Percentiles rank a stretch among this genome's conserved stretches.
Conservation (phyloP, 2,797 vertebrate genomes). For the Pelodytes ibericus region DNA sequence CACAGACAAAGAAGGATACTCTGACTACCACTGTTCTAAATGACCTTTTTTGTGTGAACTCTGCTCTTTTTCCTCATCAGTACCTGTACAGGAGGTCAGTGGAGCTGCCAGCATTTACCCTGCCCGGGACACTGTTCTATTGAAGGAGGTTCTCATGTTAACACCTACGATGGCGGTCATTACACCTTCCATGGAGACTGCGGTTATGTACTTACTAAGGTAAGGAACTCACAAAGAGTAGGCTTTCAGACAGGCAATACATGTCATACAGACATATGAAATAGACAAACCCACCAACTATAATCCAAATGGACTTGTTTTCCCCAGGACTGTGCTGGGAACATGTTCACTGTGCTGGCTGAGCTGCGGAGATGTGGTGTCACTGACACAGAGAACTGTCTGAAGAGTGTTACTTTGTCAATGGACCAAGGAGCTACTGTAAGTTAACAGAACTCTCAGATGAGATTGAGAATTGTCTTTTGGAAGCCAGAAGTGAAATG, state of each 20-base stretch:
- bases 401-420: constrained; percentile 70
- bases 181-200: constrained; percentile 78
- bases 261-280: too few relatives aligned
- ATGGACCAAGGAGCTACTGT: constrained; percentile 65
- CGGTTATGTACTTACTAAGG: constrained; percentile 76
- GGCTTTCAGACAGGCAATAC: too few relatives aligned
- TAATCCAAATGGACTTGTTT: not conserved
- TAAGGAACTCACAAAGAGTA: not conserved
- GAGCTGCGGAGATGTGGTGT: constrained; percentile 74
- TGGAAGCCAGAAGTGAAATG: not conserved
- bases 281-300: too few relatives aligned
- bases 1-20: too few relatives aligned
- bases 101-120: constrained; percentile 66
- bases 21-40: not conserved
- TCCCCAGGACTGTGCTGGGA: constrained; percentile 60
- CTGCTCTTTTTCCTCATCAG: constrained; percentile 55
- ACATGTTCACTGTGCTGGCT: constrained; percentile 69
- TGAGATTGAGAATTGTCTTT: not conserved
- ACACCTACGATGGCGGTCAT: constrained; percentile 72
- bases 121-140: constrained; percentile 73
- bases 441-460: constrained; percentile 52
- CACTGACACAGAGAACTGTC: constrained; percentile 72
- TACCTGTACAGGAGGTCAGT: constrained; percentile 71
- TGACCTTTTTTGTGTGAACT: too few relatives aligned
- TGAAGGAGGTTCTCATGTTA: constrained; percentile 74